These are phyloP conservation scores for Stenichneumon culpator DNA, from an alignment of 2,888 invertebrate genomes.

Conservation along the genomic window DNA sequence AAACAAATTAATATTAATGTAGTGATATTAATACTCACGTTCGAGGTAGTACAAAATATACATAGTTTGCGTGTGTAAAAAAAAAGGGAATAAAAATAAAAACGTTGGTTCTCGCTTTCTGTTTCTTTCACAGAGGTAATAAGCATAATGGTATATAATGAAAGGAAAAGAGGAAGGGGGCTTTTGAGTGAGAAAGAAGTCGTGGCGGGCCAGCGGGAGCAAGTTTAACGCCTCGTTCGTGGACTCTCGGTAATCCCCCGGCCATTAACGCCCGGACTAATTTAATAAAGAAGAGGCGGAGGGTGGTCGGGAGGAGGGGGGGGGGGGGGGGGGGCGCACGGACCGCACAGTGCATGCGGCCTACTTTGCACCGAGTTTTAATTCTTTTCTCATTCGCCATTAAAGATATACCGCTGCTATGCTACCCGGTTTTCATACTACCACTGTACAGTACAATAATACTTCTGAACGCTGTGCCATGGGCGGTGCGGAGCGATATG, in stretches of 20 bases:
- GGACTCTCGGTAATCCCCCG: slow-evolving; percentile 58
- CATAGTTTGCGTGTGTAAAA: background rate
- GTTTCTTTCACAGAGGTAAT: slow-evolving; percentile 47
- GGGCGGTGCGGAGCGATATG: background rate
- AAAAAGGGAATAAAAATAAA: background rate
- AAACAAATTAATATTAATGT: too few species aligned
- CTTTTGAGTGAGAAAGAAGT: slow-evolving; percentile 34
- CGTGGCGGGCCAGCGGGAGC: slow-evolving; percentile 27
- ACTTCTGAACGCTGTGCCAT: slow-evolving; percentile 9
- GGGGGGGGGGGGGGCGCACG: slow-evolving; percentile 11
- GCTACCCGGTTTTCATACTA: slow-evolving; percentile 5
- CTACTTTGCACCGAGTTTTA: slow-evolving; percentile 54
- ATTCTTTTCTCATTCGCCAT: slow-evolving; percentile 50
- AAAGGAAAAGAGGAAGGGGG: slow-evolving; percentile 21
- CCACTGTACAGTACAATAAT: slow-evolving; percentile 13
- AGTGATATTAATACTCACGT: too few species aligned
- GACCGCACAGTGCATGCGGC: slow-evolving; percentile 38
- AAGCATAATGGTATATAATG: slow-evolving; percentile 54
- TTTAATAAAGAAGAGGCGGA: slow-evolving; percentile 60
- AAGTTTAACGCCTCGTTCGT: slow-evolving; percentile 48
- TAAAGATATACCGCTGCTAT: slow-evolving; percentile 38
- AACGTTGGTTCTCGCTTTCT: slow-evolving; percentile 10
- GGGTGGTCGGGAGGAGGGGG: slow-evolving; percentile 5
- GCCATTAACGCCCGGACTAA: slow-evolving; percentile 68
- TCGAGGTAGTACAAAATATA: slow-evolving; percentile 68